Evolutionary conservation across 1,140 invertebrate genomes (phyloP).

Genomic region (Agrilus planipennis): DNA sequence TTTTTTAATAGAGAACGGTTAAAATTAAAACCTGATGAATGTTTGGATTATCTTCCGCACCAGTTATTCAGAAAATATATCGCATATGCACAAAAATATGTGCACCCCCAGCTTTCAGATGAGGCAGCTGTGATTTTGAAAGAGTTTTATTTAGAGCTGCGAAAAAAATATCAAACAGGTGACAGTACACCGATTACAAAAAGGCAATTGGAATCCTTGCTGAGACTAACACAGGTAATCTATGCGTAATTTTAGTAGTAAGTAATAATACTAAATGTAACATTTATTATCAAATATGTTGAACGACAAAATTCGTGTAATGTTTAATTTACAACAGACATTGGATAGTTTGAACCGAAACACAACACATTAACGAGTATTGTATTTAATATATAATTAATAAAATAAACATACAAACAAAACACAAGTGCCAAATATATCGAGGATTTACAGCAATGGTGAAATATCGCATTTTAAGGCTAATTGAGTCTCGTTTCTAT

Average conservation of each 20-base stretch:
- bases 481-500: too few species aligned
- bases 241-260: constrained; percentile 36
- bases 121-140: constrained; percentile 59
- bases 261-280: background rate
- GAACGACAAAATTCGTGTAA: too few species aligned
- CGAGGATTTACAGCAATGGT: too few species aligned
- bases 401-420: too few species aligned
- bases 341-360: too few species aligned
- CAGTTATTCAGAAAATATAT: constrained; percentile 79
- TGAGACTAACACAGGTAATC: constrained; percentile 76
- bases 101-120: constrained; percentile 62
- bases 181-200: constrained; percentile 60
- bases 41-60: constrained; percentile 59
- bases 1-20: constrained; percentile 33
- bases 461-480: too few species aligned
- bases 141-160: constrained; percentile 72
- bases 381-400: too few species aligned
- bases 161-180: constrained; percentile 47
- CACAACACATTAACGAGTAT: too few species aligned
- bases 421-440: too few species aligned
- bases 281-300: too few species aligned
- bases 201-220: constrained; percentile 77
- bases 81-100: constrained; percentile 81
- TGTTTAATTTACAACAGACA: too few species aligned
- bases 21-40: constrained; percentile 44